Evolutionary conservation across 2,888 invertebrate genomes (phyloP), one percentile per base, ranked within the genome.

Genomic region (Carpatolechia fugitivella): DNA sequence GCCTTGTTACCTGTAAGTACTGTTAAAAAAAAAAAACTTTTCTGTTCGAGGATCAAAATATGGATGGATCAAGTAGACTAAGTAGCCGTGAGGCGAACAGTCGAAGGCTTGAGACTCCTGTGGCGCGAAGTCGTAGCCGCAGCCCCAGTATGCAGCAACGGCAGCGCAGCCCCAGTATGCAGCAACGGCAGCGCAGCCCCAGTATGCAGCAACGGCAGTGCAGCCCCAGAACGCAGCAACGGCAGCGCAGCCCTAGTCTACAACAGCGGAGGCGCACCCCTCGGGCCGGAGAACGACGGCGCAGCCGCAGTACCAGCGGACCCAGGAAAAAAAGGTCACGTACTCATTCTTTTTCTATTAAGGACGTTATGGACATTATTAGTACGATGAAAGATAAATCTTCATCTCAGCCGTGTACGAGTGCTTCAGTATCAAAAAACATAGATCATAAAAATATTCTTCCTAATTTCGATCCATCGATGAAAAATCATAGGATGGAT

Each of bases 381-480:
- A 14, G 20, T 6, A 6, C 49, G 3, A 10, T 49, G 7, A 49
- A 49, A 13, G 49, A 31, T 16, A 14, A 11, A 20, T 2, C 4
- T 20, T 14, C 49, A 35, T 5, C 49, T 35, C 49, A 49, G 24
- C 49, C 49, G 36, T 35, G 20, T 3, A 13, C 31, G 13, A 40
- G 14, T 13, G 40, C 40, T n/a, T 36, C 11, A 2, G 11, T 16
- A 3, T 36, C 49, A 11, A 49, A 49, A 35, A 24, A 24, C 20
- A 36, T 49, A 1, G 49, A 49, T 20, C 13, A 36, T 24, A 56
- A 61, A 46, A 60, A 60, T 56, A 60, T 63, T 29, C 16, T 62
- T 1, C 59, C 60, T 8, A 47, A 58, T 13, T 61, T 63, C 46
- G 54, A 63, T 16, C 60, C 60, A 0, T 58, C 62, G 0, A 8